These are phyloP conservation scores for Eulemur rubriventer DNA, from an alignment of 2,797 vertebrate species.

Conservation along the genomic window DNA sequence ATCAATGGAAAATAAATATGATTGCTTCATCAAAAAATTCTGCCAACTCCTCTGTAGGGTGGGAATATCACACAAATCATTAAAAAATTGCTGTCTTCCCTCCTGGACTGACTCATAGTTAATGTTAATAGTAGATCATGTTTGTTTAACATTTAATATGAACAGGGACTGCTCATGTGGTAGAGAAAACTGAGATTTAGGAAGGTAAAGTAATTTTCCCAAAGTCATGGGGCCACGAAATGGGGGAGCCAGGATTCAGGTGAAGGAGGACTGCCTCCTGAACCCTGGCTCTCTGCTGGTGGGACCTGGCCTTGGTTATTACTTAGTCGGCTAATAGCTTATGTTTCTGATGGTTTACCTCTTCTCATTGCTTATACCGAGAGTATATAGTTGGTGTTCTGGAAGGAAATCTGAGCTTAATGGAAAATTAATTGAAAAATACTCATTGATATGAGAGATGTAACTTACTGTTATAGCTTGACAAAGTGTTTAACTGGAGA, in stretches of 20 bases:
- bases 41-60: not conserved
- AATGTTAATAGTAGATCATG: not conserved
- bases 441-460: slow-evolving; percentile 56
- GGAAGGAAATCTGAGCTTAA: slow-evolving; percentile 69
- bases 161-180: not conserved
- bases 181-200: slow-evolving; percentile 36
- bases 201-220: slow-evolving; percentile 5
- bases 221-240: not conserved
- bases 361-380: slow-evolving; percentile 41
- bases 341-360: slow-evolving; percentile 62
- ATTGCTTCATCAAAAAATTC: slow-evolving; percentile 35
- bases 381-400: slow-evolving; percentile 56
- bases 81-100: not conserved
- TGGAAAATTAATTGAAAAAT: slow-evolving; percentile 72
- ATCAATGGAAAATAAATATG: slow-evolving; percentile 50
- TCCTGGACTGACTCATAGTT: slow-evolving; percentile 21
- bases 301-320: slow-evolving; percentile 18
- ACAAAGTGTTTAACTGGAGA: slow-evolving; percentile 53
- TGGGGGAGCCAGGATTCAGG: not conserved
- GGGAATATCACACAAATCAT: not conserved
- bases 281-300: slow-evolving; percentile 13
- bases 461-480: slow-evolving; percentile 49
- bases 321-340: slow-evolving; percentile 51
- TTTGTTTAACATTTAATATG: slow-evolving; percentile 51
- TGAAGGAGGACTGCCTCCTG: not conserved